Evolutionary conservation across 2,888 invertebrate genomes (phyloP), one percentile per base, ranked within the genome.

Genomic region (Pyrocoelia pectoralis): DNA sequence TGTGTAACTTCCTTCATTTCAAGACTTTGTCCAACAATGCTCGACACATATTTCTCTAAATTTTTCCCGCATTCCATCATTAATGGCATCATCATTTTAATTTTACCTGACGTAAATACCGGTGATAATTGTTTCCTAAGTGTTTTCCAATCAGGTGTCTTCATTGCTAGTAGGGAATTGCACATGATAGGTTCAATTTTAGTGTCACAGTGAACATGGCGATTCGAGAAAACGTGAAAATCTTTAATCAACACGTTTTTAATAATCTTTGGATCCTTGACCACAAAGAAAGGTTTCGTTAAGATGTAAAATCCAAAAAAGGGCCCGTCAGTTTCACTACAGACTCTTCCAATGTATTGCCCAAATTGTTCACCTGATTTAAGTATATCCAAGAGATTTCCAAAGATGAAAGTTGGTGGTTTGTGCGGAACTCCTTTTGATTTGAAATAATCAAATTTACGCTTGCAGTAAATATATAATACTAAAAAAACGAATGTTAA

Each of bases 41-140:
- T 55, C 2, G 54, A 41, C 3, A 79, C 49, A 53, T 75, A 72
- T 2, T 63, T 59, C 4, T 69, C 64, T 12, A 81, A 70, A 51
- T 77, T 71, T 33, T 73, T 64, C 1, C 79, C 77, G 19, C 80
- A 81, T 48, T 82, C 79, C 38, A 77, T 68, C 73, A 85, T 82
- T 24, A 84, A 74, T 0, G 80, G 79, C 18, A 84, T 79, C 85
- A 86, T 85, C 41, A 73, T 76, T 71, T 83, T 86, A 57, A 87
- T 76, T 73, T 86, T 87, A 14, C 84, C 85, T 1, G 83, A 81
- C 0, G 86, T 84, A 70, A 87, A 83, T 0, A 84, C 82, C 0
- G 86, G 86, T 0, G 84, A 82, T 24, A 87, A 73, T 66, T 84
- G 84, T 0, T 80, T 70, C 17, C 87, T 77, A 12, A 85, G 71